Conservation (phyloP, 1,140 invertebrate species). For the Pantala flavescens region DNA sequence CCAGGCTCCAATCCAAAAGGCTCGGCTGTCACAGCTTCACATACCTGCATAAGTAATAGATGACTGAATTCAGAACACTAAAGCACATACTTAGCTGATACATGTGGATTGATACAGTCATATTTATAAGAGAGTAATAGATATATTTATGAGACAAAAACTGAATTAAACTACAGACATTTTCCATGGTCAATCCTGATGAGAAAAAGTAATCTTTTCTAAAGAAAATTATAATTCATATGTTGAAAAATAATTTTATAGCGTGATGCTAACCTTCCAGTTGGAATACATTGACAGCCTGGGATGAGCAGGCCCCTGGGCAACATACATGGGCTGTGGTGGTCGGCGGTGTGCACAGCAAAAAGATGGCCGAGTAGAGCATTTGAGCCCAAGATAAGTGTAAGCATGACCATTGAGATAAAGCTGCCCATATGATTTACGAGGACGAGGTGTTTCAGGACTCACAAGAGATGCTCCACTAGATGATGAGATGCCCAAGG, state of each 20-base stretch:
- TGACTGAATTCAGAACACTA: background rate
- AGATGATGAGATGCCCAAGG: background rate
- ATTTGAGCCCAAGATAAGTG: slow-evolving; percentile 82
- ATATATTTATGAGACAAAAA: too few species aligned
- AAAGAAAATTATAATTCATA: too few species aligned
- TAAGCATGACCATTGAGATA: slow-evolving; percentile 86
- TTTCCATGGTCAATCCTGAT: too few species aligned
- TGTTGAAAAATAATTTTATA: too few species aligned
- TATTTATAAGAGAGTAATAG: too few species aligned
- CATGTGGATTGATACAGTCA: too few species aligned
- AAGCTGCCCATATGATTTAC: slow-evolving; percentile 76
- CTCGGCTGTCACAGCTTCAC: slow-evolving; percentile 58
- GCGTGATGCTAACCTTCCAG: slow-evolving; percentile 55
- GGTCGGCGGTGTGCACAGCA: slow-evolving; percentile 70
- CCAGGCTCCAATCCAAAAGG: slow-evolving; percentile 56
- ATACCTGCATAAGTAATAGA: slow-evolving; percentile 38
- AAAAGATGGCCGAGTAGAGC: slow-evolving; percentile 81
- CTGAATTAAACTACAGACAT: too few species aligned
- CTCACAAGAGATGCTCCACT: slow-evolving; percentile 64
- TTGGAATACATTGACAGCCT: slow-evolving; percentile 97
- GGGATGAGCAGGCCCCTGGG: slow-evolving; percentile 61
- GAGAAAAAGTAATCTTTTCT: too few species aligned
- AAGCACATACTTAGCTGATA: too few species aligned
- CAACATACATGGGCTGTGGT: slow-evolving; percentile 89
- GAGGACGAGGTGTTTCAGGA: slow-evolving; percentile 79